A percentile compares a stretch with the other conserved stretches of the same genome.
Conservation (phyloP, 1,140 invertebrate genomes). For the Aradophagus sp. region DNA sequence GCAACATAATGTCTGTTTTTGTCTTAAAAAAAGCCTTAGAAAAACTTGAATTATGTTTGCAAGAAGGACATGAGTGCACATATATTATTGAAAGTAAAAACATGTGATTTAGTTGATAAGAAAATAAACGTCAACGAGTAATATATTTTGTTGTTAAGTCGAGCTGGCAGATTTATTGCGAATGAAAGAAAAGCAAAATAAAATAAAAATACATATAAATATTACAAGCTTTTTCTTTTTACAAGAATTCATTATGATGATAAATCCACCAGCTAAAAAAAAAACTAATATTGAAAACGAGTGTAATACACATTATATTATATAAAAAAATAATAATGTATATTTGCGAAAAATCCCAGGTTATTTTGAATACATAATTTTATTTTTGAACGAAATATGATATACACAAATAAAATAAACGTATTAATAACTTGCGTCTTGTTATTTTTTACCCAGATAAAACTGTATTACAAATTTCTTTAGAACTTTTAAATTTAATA, state of each 20-base stretch:
- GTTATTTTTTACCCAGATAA: too few species aligned
- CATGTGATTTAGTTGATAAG: constrained; percentile 74
- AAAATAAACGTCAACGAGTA: constrained; percentile 66
- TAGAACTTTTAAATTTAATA: too few species aligned
- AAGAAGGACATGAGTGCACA: constrained; percentile 58
- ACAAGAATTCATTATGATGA: too few species aligned
- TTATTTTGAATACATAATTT: constrained; percentile 75
- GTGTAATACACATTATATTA: constrained; percentile 60
- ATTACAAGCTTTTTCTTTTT: not conserved
- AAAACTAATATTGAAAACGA: constrained; percentile 57
- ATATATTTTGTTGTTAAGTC: constrained; percentile 55
- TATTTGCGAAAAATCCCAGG: constrained; percentile 65
- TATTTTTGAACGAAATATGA: constrained; percentile 74
- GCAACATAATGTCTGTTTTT: constrained; percentile 25
- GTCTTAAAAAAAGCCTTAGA: too few species aligned
- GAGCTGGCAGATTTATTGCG: constrained; percentile 37
- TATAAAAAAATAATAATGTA: constrained; percentile 61
- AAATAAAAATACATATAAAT: constrained; percentile 6
- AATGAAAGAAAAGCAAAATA: not conserved
- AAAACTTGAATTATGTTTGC: constrained; percentile 37
- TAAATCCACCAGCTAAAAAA: constrained; percentile 53
- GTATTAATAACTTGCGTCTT: constrained; percentile 10
- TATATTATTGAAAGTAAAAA: constrained; percentile 69
- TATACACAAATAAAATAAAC: constrained; percentile 66
- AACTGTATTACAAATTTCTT: too few species aligned